Percentiles rank a stretch among this genome's conserved stretches.
These are phyloP conservation scores for Parapristionchus giblindavisi DNA, from an alignment of 2,888 invertebrate species.

Conservation along the genomic window DNA sequence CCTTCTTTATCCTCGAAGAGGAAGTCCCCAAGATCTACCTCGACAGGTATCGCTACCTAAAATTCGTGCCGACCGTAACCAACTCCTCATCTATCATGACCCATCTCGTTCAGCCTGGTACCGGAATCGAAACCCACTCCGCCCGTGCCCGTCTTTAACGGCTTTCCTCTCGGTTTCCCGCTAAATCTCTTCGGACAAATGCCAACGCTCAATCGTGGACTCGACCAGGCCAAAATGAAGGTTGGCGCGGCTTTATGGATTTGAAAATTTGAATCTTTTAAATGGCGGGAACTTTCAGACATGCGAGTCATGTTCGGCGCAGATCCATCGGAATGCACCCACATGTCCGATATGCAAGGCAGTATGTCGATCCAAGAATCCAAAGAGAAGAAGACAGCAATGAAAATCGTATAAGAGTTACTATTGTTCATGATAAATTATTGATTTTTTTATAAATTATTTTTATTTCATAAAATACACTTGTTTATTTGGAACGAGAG, in stretches of 20 bases:
- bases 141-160: slow-evolving; percentile 7
- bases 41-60: slow-evolving; percentile 13
- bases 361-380: slow-evolving; percentile 78
- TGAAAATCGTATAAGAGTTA: no score
- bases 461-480: no score
- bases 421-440: no score
- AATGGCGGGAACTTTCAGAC: no score
- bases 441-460: no score
- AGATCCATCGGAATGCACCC: slow-evolving; percentile 86
- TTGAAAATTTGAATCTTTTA: no score
- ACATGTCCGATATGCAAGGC: slow-evolving; percentile 99
- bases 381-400: slow-evolving; percentile 31
- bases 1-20: background rate
- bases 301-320: slow-evolving; percentile 73
- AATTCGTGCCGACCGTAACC: no score
- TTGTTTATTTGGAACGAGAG: no score
- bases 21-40: slow-evolving; percentile 16
- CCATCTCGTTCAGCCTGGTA: background rate
- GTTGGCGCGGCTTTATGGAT: no score
- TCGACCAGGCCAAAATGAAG: slow-evolving; percentile 38
- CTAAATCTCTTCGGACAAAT: slow-evolving; percentile 2
- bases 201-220: background rate
- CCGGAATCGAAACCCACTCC: background rate
- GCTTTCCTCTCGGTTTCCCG: background rate
- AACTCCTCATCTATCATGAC: background rate